Conservation (phyloP, 2,888 invertebrate species). For the Polymixis flavicincta region DNA sequence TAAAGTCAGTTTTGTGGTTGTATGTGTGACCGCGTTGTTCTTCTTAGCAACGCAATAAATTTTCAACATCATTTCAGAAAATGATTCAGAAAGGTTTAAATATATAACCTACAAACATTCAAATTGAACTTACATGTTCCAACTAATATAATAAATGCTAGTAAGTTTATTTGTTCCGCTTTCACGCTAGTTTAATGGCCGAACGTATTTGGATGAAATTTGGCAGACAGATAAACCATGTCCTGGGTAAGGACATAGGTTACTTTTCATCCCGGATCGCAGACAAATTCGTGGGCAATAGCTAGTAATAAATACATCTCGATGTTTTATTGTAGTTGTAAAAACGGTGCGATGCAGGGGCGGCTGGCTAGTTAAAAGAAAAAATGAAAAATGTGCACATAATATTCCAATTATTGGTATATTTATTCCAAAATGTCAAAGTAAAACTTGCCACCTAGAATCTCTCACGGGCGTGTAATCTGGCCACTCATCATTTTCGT, state of each 20-base stretch:
- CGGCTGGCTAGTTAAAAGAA: background rate
- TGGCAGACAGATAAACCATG: too few relatives aligned
- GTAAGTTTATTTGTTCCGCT: too few relatives aligned
- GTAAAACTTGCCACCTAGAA: slow-evolving; percentile 70
- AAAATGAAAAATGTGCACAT: background rate
- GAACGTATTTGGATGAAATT: too few relatives aligned
- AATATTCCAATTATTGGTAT: background rate
- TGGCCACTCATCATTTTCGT: slow-evolving; percentile 58
- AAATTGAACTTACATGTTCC: too few relatives aligned
- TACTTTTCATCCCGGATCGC: too few relatives aligned
- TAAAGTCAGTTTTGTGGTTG: background rate
- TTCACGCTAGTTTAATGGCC: too few relatives aligned
- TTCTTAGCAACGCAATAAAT: background rate
- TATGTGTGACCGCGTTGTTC: background rate
- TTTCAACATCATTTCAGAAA: background rate
- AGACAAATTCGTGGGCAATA: too few relatives aligned
- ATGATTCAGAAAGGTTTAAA: background rate
- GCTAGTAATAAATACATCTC: too few relatives aligned
- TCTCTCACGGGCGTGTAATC: slow-evolving; percentile 60
- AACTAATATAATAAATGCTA: too few relatives aligned
- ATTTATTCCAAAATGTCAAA: slow-evolving; percentile 56
- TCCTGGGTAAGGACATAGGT: too few relatives aligned
- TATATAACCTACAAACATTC: too few relatives aligned
- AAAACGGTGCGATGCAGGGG: background rate
- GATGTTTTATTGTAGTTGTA: background rate